Base-by-base conservation (phyloP, 2,888 invertebrate genomes). In the Oligia fasciuncula region DNA sequence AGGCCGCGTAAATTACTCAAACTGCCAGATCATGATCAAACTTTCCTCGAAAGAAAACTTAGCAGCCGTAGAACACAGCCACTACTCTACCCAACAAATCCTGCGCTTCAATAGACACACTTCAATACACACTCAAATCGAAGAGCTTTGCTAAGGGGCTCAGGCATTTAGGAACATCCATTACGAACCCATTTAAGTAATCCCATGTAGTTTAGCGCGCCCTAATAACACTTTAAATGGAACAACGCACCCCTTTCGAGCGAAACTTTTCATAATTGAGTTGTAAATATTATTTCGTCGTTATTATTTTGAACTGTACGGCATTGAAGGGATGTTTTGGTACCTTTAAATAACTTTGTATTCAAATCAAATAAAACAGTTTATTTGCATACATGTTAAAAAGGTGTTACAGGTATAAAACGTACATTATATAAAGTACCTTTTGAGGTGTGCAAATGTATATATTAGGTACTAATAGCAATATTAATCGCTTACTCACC, bases 181-280 rank as follows among this genome's bases (percentile, higher is more conserved):
- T 93, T 93, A 93, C 87, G 86, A 81, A 87, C 82, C 91, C 92
- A 93, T 93, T 93, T 93, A 89, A 90, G 89, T 93, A 92, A 92
- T 92, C 91, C 91, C 88, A 81, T 87, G 85, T 92, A 92, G 91
- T 92, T 91, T 86, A 46, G 83, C 89, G 85, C 83, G 80, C 82
- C 77, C 84, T 91, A 92, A 92, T 92, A 91, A 91, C 92, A 93
- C 93, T 91, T 87, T 87, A 87, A 90, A 86, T 84, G 83, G 85
- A 89, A 89, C 88, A 87, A 86, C 87, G 79, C 78, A 87, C 85
- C 87, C 88, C 89, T 88, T 85, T 79, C 60, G 57, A 76, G 77
- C 13, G 40, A 73, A 84, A 88, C 85, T 89, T 89, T 89, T 81
- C 85, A 85, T 88, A 86, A 88, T 88, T 89, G 86, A 85, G 85